These are phyloP conservation scores for Lochmaea capreae DNA, from an alignment of 2,888 invertebrate genomes.

Conservation along the genomic window DNA sequence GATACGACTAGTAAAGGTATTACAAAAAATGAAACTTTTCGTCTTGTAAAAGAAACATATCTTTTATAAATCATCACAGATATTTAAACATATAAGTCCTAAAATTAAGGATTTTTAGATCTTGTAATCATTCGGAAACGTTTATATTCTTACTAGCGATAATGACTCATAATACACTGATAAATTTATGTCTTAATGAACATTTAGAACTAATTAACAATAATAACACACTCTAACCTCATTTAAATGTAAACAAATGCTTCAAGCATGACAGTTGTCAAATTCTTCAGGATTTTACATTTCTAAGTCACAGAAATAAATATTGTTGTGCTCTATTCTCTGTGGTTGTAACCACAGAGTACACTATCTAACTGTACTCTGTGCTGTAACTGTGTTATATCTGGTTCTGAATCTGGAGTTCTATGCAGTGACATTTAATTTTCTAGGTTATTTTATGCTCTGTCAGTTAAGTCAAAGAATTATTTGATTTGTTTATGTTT, in stretches of 20 bases:
- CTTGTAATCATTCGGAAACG: neutral
- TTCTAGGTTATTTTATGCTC: neutral
- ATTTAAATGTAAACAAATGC: neutral
- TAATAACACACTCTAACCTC: neutral
- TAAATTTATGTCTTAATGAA: neutral
- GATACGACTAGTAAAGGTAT: constrained; percentile 36
- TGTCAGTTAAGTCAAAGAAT: neutral
- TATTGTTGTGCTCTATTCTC: no score
- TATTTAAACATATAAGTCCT: neutral
- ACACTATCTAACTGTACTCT: no score
- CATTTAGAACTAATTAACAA: neutral
- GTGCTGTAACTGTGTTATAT: no score
- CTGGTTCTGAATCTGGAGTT: no score
- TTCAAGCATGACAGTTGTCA: neutral
- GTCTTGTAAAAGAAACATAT: constrained; percentile 35
- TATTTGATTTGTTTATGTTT: neutral
- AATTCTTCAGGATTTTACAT: neutral
- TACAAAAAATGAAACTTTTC: constrained; percentile 42
- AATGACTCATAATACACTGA: neutral
- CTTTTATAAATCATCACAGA: constrained; percentile 38
- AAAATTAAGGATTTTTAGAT: neutral
- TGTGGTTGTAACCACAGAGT: no score
- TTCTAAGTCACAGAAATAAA: no score
- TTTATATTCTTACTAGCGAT: neutral
- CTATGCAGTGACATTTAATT: no score